Base-by-base conservation (phyloP, 2,888 invertebrate species). In the Troglohyphantes excavatus region DNA sequence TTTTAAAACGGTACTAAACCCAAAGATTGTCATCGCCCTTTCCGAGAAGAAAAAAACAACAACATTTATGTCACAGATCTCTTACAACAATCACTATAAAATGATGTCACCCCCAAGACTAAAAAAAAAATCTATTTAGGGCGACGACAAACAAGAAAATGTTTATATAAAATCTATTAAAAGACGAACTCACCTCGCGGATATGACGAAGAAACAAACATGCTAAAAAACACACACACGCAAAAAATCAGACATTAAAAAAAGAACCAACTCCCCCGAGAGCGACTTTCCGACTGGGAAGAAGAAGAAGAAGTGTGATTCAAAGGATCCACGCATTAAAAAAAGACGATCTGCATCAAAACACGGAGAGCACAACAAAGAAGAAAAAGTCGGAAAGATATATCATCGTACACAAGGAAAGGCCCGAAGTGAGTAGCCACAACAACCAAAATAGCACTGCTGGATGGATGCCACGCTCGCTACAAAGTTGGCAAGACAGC, bases 391-490 rank as follows among this genome's bases (percentile, higher is more conserved):
- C 13, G 63, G 19, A 59, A 59, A 70, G 43, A 79, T 61, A 65
- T 72, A 87, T 53, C 72, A 53, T 59, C 68, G 33, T 61, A 85
- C 73, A 85, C 73, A 59, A 67, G 76, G 65, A 33, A 43, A 27
- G 68, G 59, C 46, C 67, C 81, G 87, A 67, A 75, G 73, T 29
- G 73, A 67, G 79, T 88, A 81, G 81, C 87, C 87, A 88, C 87
- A 88, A 88, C 87, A 81, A 59, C 87, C 27, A 81, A 81, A 81
- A 88, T 81, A 88, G 81, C 81, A 81, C 19, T 46, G n/a, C 82
- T 87, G 87, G 87, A 88, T 72, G n/a, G 2, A 6, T 88, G 87
- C 87, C 87, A 88, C 73, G 59, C 29, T 43, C 46, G 72, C 67
- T 67, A 75, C 81, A 67, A 65, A 81, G 67, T 88, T 88, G 87